A percentile compares a stretch with the other conserved stretches of the same genome.
phyloP scores from a whole-genome alignment of 2,113 vertebrate species.

The Lycaon pictus region DNA sequence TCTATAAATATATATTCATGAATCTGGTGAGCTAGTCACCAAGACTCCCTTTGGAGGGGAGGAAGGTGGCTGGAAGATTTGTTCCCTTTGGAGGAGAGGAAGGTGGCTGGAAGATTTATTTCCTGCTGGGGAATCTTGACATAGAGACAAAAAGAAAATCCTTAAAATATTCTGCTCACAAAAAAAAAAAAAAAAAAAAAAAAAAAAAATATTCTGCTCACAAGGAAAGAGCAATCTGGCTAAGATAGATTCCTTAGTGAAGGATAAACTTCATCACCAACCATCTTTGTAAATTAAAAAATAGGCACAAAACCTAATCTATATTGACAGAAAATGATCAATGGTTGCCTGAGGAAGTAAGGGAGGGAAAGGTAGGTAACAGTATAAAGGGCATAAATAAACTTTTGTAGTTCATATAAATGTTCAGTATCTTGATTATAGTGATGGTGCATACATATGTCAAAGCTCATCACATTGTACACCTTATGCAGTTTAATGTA shows the following conservation, averaged over 20 bases:
- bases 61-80: background rate
- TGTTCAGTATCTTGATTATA: constrained; percentile 21
- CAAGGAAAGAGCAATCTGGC: constrained; percentile 38
- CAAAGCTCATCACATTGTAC: background rate
- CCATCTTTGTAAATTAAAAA: constrained; percentile 56
- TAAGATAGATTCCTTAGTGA: constrained; percentile 3
- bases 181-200: too few species aligned
- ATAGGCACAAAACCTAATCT: constrained; percentile 33
- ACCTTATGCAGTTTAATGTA: constrained; percentile 24
- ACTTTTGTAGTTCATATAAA: background rate
- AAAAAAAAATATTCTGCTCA: constrained; percentile 26
- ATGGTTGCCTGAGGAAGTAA: background rate
- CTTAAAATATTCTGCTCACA: constrained; percentile 6
- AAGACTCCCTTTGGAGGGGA: background rate
- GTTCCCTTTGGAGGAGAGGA: background rate
- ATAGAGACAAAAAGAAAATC: constrained; percentile 33
- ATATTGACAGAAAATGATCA: constrained; percentile 45
- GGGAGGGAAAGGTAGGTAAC: background rate
- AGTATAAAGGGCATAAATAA: background rate
- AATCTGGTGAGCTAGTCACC: constrained; percentile 24
- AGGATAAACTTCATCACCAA: background rate
- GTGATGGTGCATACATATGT: background rate
- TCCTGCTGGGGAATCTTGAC: constrained; percentile 38
- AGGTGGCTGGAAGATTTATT: constrained; percentile 14
- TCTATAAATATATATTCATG: background rate